Percentiles rank a stretch among this genome's conserved stretches.
Evolutionary conservation across 2,888 invertebrate species (phyloP).

Genomic region (Drosophila incognita): DNA sequence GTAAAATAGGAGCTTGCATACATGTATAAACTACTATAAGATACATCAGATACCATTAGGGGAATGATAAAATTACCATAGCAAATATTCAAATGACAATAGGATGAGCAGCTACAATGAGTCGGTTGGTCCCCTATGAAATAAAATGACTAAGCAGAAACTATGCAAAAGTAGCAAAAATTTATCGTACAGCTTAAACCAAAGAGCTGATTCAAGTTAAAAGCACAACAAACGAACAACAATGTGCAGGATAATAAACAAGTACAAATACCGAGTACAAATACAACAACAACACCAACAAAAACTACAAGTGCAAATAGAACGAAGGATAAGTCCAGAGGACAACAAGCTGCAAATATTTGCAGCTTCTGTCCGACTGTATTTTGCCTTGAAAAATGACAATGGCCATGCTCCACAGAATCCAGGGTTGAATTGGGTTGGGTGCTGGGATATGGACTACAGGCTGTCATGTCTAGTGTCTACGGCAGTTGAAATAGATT

Average conservation of each 20-base stretch:
- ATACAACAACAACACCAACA: slow-evolving; percentile 18
- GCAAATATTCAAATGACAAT: slow-evolving; percentile 41
- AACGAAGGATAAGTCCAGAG: slow-evolving; percentile 36
- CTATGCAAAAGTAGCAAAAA: slow-evolving; percentile 60
- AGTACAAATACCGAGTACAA: slow-evolving; percentile 46
- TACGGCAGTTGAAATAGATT: slow-evolving; percentile 53
- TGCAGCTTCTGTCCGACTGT: slow-evolving; percentile 54
- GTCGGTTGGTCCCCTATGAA: slow-evolving; percentile 8
- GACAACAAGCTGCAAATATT: slow-evolving; percentile 76
- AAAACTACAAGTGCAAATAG: slow-evolving; percentile 20
- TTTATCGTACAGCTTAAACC: slow-evolving; percentile 68
- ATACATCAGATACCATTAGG: slow-evolving; percentile 29
- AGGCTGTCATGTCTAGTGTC: slow-evolving; percentile 36
- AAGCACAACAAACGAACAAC: slow-evolving; percentile 71
- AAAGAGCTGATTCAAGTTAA: slow-evolving; percentile 72
- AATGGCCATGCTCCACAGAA: slow-evolving; percentile 27
- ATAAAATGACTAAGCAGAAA: slow-evolving; percentile 48
- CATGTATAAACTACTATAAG: slow-evolving; percentile 16
- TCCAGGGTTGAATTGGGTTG: neutral
- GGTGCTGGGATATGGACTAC: neutral
- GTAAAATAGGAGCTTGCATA: neutral
- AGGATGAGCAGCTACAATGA: slow-evolving; percentile 14
- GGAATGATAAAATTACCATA: slow-evolving; percentile 51
- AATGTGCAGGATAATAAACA: slow-evolving; percentile 71
- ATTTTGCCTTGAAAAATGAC: slow-evolving; percentile 64